Evolutionary conservation across 2,113 vertebrate species (phyloP).

Genomic region (Anolis carolinensis): DNA sequence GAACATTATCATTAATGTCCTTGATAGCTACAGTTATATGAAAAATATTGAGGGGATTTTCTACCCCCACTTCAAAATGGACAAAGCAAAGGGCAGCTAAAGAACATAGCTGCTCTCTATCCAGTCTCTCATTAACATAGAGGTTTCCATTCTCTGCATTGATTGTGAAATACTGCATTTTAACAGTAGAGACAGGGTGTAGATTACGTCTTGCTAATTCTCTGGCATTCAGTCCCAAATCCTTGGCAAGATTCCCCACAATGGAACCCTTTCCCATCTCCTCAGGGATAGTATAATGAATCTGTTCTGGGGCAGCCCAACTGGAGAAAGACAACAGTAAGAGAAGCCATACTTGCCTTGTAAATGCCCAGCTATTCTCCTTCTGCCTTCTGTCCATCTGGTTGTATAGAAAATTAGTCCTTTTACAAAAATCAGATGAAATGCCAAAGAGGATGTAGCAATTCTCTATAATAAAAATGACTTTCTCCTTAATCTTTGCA

Average conservation of each 20-base stretch:
- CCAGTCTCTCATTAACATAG: neutral
- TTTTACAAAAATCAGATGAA: neutral
- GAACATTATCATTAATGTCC: neutral
- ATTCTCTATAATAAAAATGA: neutral
- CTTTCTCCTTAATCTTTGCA: neutral
- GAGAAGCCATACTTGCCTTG: neutral
- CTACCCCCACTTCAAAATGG: neutral
- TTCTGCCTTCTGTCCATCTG: neutral
- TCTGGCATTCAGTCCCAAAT: neutral
- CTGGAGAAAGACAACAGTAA: neutral
- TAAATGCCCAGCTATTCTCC: neutral
- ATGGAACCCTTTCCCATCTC: neutral
- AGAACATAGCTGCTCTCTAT: neutral
- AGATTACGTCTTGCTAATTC: neutral
- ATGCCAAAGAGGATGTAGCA: neutral
- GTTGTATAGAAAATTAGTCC: neutral
- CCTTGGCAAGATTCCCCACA: neutral
- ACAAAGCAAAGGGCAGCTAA: neutral
- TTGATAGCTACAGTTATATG: neutral
- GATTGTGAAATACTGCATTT: constrained; percentile 2
- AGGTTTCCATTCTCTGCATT: constrained; percentile 2
- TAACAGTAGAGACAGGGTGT: neutral
- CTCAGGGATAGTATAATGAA: neutral
- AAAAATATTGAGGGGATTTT: neutral
- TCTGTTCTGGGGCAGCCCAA: neutral